phyloP scores from a whole-genome alignment of 2,113 vertebrate genomes.

The Xiphias gladius region DNA sequence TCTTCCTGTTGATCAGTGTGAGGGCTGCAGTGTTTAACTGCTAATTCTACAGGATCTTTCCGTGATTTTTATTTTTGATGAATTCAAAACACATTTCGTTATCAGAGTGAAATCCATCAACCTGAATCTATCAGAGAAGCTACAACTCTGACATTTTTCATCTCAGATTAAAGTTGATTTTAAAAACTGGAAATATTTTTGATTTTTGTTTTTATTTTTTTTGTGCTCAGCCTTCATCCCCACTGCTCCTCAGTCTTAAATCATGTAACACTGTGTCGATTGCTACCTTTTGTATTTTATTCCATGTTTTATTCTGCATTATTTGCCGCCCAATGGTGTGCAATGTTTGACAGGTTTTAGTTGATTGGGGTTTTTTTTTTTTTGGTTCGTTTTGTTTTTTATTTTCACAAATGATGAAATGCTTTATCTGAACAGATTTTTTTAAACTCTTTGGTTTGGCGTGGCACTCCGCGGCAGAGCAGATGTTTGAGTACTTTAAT shows the following conservation, averaged over 20 bases:
- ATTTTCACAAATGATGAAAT: conserved; percentile 61
- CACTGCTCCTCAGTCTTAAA: conserved; percentile 75
- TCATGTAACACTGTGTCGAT: not conserved
- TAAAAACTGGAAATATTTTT: conserved; percentile 44
- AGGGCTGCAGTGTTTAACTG: not conserved
- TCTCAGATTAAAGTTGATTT: conserved; percentile 3
- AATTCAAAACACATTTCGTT: conserved; percentile 22
- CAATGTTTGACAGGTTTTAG: conserved; percentile 82
- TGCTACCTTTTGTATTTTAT: conserved; percentile 63
- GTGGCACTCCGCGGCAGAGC: conserved; percentile 88
- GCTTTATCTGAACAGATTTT: conserved; percentile 76
- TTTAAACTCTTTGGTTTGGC: conserved; percentile 83
- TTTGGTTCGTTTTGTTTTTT: conserved; percentile 64
- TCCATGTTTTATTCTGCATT: conserved; percentile 42
- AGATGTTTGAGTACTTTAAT: conserved; percentile 86
- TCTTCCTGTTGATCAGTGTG: not conserved
- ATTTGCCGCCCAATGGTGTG: conserved; percentile 82
- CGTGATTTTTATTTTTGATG: conserved; percentile 12
- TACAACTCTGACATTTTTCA: not conserved
- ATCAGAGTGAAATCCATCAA: not conserved
- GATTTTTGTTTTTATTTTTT: conserved; percentile 52
- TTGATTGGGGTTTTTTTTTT: conserved; percentile 76
- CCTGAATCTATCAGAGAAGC: not conserved
- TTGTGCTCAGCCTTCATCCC: conserved; percentile 76
- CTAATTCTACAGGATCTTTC: not conserved